Evolutionary conservation across 1,140 invertebrate genomes (phyloP).

Genomic region (Drosophila elegans): DNA sequence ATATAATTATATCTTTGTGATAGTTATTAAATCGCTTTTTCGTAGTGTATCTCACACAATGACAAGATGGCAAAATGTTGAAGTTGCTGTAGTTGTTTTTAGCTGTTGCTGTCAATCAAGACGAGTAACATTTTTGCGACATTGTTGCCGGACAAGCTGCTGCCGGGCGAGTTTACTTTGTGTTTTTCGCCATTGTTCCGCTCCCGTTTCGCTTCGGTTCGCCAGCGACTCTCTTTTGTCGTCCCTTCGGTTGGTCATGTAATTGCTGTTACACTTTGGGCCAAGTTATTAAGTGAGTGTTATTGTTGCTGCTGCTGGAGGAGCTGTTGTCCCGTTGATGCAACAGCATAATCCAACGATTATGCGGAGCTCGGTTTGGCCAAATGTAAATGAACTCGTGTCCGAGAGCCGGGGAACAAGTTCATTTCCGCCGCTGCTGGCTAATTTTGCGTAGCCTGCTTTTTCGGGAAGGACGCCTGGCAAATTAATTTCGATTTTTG

Average conservation of each 20-base stretch:
- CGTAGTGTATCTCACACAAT: constrained; percentile 16
- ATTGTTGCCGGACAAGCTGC: constrained; percentile 71
- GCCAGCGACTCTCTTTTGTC: constrained; percentile 11
- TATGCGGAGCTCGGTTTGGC: constrained; percentile 50
- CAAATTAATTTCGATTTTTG: constrained; percentile 71
- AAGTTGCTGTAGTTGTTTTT: constrained; percentile 40
- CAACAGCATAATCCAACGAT: constrained; percentile 75
- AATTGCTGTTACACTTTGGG: constrained; percentile 73
- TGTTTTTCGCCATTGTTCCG: constrained; percentile 45
- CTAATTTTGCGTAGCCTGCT: constrained; percentile 30
- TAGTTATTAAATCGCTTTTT: neutral
- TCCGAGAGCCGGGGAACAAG: constrained; percentile 16
- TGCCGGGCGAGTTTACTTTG: constrained; percentile 55
- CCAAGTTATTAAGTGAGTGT: constrained; percentile 78
- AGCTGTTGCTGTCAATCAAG: constrained; percentile 72
- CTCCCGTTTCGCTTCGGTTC: neutral
- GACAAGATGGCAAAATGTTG: constrained; percentile 20
- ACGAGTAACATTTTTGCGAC: constrained; percentile 67
- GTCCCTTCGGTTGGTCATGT: constrained; percentile 50
- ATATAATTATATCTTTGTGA: too few species aligned
- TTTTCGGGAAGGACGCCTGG: constrained; percentile 22
- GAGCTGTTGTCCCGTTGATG: constrained; percentile 19
- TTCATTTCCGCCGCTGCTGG: constrained; percentile 6
- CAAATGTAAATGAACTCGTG: constrained; percentile 68
- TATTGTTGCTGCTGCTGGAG: constrained; percentile 29